phyloP scores from a whole-genome alignment of 2,113 vertebrate genomes.

The Scomber scombrus region DNA sequence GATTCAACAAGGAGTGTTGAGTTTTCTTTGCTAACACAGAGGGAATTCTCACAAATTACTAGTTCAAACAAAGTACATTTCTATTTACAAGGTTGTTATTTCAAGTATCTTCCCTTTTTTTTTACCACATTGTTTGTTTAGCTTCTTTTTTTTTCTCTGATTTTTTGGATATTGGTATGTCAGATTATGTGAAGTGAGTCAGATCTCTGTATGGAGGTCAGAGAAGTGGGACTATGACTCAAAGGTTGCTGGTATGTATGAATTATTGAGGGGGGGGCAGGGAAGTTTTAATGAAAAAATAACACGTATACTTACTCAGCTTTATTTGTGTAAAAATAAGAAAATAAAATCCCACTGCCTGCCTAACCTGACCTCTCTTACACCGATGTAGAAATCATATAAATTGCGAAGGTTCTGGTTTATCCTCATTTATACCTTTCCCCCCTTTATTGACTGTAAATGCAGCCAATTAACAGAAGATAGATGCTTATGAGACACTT shows the following conservation, averaged over 20 bases:
- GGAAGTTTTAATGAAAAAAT: conserved; percentile 50
- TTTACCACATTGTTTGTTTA: too few species aligned
- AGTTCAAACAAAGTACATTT: background rate
- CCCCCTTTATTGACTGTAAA: background rate
- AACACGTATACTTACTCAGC: conserved; percentile 39
- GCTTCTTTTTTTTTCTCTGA: conserved; percentile 12
- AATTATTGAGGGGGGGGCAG: conserved; percentile 62
- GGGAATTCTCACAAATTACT: background rate
- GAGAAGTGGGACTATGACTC: conserved; percentile 57
- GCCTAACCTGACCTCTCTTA: background rate
- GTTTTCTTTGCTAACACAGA: background rate
- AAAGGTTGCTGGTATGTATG: conserved; percentile 62
- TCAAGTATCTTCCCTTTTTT: background rate
- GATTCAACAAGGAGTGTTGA: conserved; percentile 8
- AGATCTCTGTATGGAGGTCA: conserved; percentile 62
- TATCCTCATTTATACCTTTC: too few species aligned
- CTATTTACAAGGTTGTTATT: background rate
- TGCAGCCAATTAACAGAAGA: background rate
- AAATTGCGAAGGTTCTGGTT: too few species aligned
- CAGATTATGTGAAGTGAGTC: conserved; percentile 57
- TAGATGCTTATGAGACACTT: background rate
- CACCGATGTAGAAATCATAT: too few species aligned
- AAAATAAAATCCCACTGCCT: conserved; percentile 37
- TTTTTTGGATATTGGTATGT: conserved; percentile 46
- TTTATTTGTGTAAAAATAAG: conserved; percentile 40